Evolutionary conservation across 2,113 vertebrate species (phyloP).

Genomic region (Chloropsis cyanopogon): DNA sequence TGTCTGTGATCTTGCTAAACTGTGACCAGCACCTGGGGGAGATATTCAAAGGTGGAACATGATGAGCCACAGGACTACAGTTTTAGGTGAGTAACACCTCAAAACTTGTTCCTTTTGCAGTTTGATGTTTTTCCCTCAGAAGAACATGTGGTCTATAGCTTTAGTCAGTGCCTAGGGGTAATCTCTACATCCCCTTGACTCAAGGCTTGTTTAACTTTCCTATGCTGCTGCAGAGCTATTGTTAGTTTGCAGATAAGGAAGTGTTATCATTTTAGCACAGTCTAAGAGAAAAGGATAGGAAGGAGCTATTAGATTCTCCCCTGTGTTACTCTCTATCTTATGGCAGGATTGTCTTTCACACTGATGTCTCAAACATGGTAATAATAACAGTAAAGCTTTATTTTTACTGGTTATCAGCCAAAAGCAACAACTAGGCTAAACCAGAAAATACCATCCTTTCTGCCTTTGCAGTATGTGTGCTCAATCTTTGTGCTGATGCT

Average conservation of each 20-base stretch:
- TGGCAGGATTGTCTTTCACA: not conserved
- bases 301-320: not conserved
- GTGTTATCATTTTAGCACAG: not conserved
- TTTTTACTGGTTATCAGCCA: constrained; percentile 7
- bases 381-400: not conserved
- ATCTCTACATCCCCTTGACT: not conserved
- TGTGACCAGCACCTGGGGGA: not conserved
- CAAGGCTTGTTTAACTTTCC: constrained; percentile 31
- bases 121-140: not conserved
- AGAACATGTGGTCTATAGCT: not conserved
- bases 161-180: not conserved
- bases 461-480: not conserved
- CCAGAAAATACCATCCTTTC: not conserved
- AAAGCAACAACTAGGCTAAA: not conserved
- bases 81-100: not conserved
- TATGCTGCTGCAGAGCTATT: not conserved
- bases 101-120: not conserved
- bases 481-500: not conserved
- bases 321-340: not conserved
- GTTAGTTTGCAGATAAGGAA: constrained; percentile 29
- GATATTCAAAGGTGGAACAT: not conserved
- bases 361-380: not conserved
- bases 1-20: not conserved
- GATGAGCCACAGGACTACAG: not conserved
- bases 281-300: not conserved